Base-by-base conservation (phyloP, 2,113 vertebrate species). In the Gobiocypris rarus region DNA sequence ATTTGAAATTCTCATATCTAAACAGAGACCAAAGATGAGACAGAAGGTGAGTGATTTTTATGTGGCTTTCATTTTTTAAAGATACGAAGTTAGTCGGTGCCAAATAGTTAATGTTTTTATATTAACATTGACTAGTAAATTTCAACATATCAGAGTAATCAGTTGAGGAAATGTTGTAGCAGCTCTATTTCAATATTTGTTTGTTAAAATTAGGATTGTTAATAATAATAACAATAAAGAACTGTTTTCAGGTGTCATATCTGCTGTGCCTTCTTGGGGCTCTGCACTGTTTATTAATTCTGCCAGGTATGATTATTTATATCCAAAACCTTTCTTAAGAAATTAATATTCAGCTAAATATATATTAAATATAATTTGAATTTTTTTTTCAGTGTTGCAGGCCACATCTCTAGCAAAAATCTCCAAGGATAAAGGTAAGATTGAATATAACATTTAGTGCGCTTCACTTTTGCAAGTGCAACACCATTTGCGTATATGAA, bases 361-460 rank as follows among this genome's bases (percentile, higher is more conserved):
- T 41, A 56, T 63, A 5, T 34, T 41, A 6, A 15, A 50, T 48
- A 28, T 26, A 0, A 9, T 22, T 3, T n/a, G 58, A 71, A 17
- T 3, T 17, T 13, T 61, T 79, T 58, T 0, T 58, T 91, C 92
- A 87, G 88, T 93, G 58, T 83, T 90, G 2, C 89, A 91, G 31
- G 91, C 92, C 80, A 89, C 89, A 24, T 89, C 93, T 34, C 80
- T 93, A 77, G 31, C 69, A 74, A 91, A 91, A 89, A 17, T 92
- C 6, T 90, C 89, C 56, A 86, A 88, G 75, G 45, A 86, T 28
- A 75, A 38, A 89, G 90, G 92, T 94, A 93, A 76, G 22, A 17
- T 0, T 45, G 2, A 17, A 71, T 22, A 38, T 10, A 28, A 75
- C 71, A 24, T 50, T 70, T 43, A 70, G 22, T 70, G 10, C 10